These are phyloP conservation scores for Urocitellus parryii DNA, from an alignment of 2,113 vertebrate species.

Conservation along the genomic window DNA sequence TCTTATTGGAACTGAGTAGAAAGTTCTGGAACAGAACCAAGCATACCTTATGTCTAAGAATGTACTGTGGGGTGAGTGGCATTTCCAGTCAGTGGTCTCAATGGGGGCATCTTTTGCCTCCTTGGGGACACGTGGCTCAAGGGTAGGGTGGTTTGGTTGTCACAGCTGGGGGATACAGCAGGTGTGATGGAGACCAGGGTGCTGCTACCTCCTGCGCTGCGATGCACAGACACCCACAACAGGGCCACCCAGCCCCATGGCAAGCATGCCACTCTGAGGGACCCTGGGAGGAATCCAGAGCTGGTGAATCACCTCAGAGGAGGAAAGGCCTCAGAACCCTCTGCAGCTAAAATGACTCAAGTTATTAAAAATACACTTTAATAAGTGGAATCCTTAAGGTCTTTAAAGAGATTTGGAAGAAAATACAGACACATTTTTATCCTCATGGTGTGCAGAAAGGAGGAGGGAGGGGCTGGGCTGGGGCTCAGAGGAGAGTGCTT, in stretches of 20 bases:
- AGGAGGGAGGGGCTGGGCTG: too few species aligned
- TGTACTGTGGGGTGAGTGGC: not conserved
- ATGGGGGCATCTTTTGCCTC: not conserved
- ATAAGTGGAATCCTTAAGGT: not conserved
- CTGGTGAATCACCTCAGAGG: not conserved
- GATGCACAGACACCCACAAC: not conserved
- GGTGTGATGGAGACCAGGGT: not conserved
- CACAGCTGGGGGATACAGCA: not conserved
- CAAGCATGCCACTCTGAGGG: not conserved
- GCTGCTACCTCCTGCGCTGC: not conserved
- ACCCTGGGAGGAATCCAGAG: not conserved
- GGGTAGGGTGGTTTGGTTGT: not conserved
- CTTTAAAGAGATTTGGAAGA: not conserved
- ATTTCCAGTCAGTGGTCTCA: not conserved
- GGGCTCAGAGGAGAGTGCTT: too few species aligned
- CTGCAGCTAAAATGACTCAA: not conserved
- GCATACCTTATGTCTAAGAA: not conserved
- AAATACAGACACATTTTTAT: not conserved
- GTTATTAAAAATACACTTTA: not conserved
- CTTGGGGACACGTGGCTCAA: not conserved
- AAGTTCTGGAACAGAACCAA: not conserved
- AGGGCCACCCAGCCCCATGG: too few species aligned
- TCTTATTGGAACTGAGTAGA: not conserved
- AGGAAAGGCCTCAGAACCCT: constrained; percentile 4
- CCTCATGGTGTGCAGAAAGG: not conserved